Percentiles rank a stretch among this genome's conserved stretches.
Evolutionary conservation across 2,888 invertebrate genomes (phyloP).

Genomic region (Dicyrtomina minuta): DNA sequence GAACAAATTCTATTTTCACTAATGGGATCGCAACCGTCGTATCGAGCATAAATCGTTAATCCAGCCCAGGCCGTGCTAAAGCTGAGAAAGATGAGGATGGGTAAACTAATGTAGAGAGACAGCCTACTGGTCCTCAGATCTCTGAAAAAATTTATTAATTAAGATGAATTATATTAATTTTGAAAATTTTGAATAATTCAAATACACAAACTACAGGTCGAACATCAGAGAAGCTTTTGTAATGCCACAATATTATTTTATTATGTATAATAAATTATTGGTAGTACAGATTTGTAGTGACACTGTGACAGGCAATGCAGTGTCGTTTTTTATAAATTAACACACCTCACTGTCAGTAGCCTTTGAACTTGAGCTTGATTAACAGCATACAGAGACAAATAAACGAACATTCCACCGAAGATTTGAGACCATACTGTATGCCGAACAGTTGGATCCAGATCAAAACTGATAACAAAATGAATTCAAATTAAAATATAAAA

Average conservation of each 20-base stretch:
- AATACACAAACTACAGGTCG: too few relatives aligned
- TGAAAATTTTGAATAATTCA: too few relatives aligned
- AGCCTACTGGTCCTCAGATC: slow-evolving; percentile 69
- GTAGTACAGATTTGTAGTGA: too few relatives aligned
- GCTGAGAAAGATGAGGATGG: slow-evolving; percentile 73
- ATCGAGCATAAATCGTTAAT: slow-evolving; percentile 80
- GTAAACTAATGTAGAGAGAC: slow-evolving; percentile 79
- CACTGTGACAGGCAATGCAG: too few relatives aligned
- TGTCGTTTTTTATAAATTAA: too few relatives aligned
- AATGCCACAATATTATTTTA: too few relatives aligned
- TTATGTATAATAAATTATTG: too few relatives aligned
- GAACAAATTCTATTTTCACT: slow-evolving; percentile 64
- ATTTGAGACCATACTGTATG: slow-evolving; percentile 80
- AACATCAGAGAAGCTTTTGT: too few relatives aligned
- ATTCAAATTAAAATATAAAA: slow-evolving; percentile 4
- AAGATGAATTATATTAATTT: neutral
- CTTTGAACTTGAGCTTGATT: slow-evolving; percentile 76
- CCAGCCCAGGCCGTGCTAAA: slow-evolving; percentile 73
- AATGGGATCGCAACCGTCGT: slow-evolving; percentile 78
- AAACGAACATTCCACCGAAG: slow-evolving; percentile 79
- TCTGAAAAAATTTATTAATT: slow-evolving; percentile 54
- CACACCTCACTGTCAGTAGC: slow-evolving; percentile 59
- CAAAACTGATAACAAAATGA: slow-evolving; percentile 64
- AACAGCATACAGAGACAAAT: slow-evolving; percentile 78
- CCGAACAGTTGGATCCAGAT: slow-evolving; percentile 75